A percentile compares a stretch with the other conserved stretches of the same genome.
Evolutionary conservation across 2,888 invertebrate genomes (phyloP).

Genomic region (Apomyelois bistriatella): DNA sequence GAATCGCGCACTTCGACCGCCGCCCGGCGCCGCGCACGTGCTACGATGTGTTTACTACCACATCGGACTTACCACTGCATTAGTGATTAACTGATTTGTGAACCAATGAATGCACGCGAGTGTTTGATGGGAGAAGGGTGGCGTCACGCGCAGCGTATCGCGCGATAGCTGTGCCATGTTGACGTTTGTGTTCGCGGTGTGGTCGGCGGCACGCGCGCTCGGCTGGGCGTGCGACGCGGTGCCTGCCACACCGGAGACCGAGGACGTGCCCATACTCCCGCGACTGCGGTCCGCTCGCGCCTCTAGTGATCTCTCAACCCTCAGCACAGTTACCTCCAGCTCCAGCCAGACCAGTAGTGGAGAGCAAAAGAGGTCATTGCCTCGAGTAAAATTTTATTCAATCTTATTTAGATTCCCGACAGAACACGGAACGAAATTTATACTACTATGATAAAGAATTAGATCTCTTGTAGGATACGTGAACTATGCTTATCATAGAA

Average conservation of each 20-base stretch:
- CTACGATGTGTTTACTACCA: slow-evolving; percentile 36
- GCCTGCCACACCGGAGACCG: slow-evolving; percentile 55
- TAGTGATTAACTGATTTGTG: slow-evolving; percentile 36
- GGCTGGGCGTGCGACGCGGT: slow-evolving; percentile 59
- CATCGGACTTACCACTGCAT: slow-evolving; percentile 22
- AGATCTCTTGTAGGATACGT: too few species aligned
- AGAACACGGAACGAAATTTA: neutral
- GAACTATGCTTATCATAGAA: neutral
- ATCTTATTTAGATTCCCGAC: neutral
- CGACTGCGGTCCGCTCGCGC: slow-evolving; percentile 72
- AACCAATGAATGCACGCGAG: slow-evolving; percentile 47
- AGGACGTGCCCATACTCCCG: slow-evolving; percentile 65
- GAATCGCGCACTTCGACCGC: slow-evolving; percentile 43
- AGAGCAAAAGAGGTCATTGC: slow-evolving; percentile 68
- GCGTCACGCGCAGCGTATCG: slow-evolving; percentile 50
- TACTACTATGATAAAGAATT: too few species aligned
- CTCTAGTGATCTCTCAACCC: slow-evolving; percentile 72
- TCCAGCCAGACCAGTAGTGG: slow-evolving; percentile 70
- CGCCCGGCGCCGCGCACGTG: slow-evolving; percentile 42
- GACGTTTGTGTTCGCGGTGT: slow-evolving; percentile 82
- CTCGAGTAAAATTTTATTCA: slow-evolving; percentile 16
- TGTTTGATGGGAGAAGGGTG: slow-evolving; percentile 50
- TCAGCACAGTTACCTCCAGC: slow-evolving; percentile 72
- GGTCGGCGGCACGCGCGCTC: slow-evolving; percentile 82
- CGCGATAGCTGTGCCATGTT: slow-evolving; percentile 73